These are phyloP conservation scores for Tetragnatha montana DNA, from an alignment of 2,888 invertebrate species.

Conservation along the genomic window DNA sequence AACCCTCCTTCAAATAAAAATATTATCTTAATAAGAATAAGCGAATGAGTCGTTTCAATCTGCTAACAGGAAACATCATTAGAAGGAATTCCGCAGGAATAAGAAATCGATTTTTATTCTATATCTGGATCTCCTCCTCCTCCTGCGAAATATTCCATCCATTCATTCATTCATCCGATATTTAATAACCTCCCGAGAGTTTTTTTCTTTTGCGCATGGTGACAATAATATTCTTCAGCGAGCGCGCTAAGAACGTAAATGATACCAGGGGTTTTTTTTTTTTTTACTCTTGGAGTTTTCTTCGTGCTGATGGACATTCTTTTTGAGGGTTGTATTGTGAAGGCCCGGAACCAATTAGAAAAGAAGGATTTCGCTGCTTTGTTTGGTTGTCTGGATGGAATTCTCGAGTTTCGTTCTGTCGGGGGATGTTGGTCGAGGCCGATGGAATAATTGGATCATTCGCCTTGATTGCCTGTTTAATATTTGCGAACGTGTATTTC, in stretches of 20 bases:
- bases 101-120: slow-evolving; percentile 33
- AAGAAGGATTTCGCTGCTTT: background rate
- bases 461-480: background rate
- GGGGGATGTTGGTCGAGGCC: too few relatives aligned
- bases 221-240: background rate
- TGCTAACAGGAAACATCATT: slow-evolving; percentile 38
- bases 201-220: background rate
- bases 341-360: background rate
- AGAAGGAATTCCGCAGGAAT: slow-evolving; percentile 25
- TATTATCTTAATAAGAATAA: slow-evolving; percentile 42
- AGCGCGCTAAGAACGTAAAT: background rate
- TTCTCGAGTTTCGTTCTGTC: too few relatives aligned
- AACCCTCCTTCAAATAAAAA: slow-evolving; percentile 8
- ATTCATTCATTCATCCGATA: slow-evolving; percentile 1
- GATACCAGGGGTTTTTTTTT: background rate
- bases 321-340: background rate
- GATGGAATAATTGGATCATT: background rate
- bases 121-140: background rate
- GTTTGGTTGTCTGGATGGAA: too few relatives aligned
- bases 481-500: background rate
- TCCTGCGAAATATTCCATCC: background rate
- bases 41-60: slow-evolving; percentile 36
- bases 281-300: background rate
- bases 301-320: background rate
- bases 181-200: background rate